Conservation (phyloP, 2,113 vertebrate species). For the Vidua chalybeata region DNA sequence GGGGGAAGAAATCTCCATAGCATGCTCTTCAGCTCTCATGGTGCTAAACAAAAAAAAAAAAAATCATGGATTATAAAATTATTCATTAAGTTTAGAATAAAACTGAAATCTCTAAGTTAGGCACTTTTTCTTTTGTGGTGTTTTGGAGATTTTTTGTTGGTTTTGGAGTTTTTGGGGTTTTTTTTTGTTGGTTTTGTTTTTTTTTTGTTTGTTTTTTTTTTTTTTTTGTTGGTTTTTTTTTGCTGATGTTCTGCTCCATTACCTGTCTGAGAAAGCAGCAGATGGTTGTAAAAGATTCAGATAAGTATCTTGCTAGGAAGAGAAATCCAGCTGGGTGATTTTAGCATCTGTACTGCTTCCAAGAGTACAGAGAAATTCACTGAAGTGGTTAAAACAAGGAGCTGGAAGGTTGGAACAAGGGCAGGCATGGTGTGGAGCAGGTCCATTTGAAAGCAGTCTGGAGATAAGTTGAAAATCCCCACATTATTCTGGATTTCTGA, state of each 20-base stretch:
- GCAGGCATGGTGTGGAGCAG: background rate
- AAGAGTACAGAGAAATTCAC: background rate
- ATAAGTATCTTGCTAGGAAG: background rate
- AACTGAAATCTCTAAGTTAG: background rate
- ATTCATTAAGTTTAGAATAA: background rate
- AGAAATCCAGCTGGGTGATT: constrained; percentile 26
- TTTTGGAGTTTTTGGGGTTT: no score
- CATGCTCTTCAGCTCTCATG: background rate
- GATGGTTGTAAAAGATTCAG: constrained; percentile 37
- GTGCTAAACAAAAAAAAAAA: background rate
- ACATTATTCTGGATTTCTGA: background rate
- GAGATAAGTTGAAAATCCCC: background rate
- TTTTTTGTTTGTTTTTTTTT: no score
- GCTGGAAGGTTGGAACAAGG: background rate
- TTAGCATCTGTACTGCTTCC: background rate
- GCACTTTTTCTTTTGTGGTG: background rate
- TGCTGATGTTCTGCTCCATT: constrained; percentile 25
- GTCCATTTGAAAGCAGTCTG: background rate
- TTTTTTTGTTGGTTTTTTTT: background rate
- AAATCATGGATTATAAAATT: background rate
- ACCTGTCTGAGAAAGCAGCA: constrained; percentile 24
- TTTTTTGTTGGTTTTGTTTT: no score
- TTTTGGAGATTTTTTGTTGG: no score
- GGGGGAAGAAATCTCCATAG: background rate
- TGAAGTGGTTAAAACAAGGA: background rate